Evolutionary conservation across 2,888 invertebrate genomes (phyloP).

Genomic region (Leucophenga montana): DNA sequence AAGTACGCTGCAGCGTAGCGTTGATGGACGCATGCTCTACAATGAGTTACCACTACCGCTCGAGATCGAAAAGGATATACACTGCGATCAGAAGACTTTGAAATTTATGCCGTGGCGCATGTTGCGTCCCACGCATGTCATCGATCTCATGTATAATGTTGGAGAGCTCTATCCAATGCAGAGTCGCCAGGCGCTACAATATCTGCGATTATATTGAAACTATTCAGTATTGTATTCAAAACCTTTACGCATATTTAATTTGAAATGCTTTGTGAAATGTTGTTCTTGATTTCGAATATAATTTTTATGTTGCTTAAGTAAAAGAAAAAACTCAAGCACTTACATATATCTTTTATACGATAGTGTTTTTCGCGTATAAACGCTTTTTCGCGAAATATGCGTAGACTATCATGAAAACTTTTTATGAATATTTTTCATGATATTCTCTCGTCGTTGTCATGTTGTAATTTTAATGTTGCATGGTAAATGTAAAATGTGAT

Average conservation of each 20-base stretch:
- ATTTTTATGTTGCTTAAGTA: too few species aligned
- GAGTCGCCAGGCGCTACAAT: slow-evolving; percentile 66
- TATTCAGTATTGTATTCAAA: slow-evolving; percentile 25
- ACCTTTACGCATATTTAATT: slow-evolving; percentile 9
- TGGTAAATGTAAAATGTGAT: too few species aligned
- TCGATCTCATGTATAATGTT: slow-evolving; percentile 75
- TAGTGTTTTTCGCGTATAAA: too few species aligned
- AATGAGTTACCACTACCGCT: slow-evolving; percentile 78
- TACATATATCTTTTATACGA: too few species aligned
- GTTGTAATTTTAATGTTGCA: too few species aligned
- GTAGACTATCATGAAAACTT: too few species aligned
- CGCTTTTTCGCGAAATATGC: too few species aligned
- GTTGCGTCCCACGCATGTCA: slow-evolving; percentile 77
- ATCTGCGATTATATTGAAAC: slow-evolving; percentile 56
- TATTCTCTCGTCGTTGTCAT: too few species aligned
- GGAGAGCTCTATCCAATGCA: slow-evolving; percentile 68
- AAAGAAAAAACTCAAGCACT: too few species aligned
- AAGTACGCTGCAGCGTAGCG: slow-evolving; percentile 76
- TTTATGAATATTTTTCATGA: too few species aligned
- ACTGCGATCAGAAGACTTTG: slow-evolving; percentile 62
- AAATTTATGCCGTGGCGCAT: slow-evolving; percentile 75
- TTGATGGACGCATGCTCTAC: slow-evolving; percentile 76
- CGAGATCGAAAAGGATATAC: slow-evolving; percentile 55
- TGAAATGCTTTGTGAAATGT: too few species aligned
- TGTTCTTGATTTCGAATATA: too few species aligned